Conservation (phyloP, 2,113 vertebrate genomes). For the Myotis lucifugus region DNA sequence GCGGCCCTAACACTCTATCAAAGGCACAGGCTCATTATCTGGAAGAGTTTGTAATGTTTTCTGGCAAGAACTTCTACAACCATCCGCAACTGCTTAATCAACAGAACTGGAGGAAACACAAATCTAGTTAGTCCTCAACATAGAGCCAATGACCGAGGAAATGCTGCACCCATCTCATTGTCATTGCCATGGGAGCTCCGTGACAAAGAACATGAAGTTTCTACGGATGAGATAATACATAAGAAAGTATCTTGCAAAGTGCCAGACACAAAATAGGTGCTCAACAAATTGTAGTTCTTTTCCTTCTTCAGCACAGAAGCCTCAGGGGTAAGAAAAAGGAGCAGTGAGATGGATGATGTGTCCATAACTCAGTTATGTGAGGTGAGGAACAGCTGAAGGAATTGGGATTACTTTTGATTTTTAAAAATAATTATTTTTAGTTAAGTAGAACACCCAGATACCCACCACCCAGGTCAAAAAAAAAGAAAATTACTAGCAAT, state of each 20-base stretch:
- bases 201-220: neutral
- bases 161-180: neutral
- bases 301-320: neutral
- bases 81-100: neutral
- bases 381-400: neutral
- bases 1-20: neutral
- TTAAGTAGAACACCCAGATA: neutral
- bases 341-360: neutral
- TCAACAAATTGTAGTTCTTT: neutral
- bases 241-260: neutral
- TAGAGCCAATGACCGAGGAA: neutral
- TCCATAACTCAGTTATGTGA: neutral
- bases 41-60: conserved; percentile 10
- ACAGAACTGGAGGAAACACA: neutral
- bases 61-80: neutral
- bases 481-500: neutral
- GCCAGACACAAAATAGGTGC: neutral
- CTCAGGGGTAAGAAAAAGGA: neutral
- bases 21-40: neutral
- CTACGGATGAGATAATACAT: neutral
- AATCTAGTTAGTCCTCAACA: neutral
- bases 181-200: neutral
- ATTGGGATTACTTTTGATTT: neutral
- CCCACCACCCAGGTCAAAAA: neutral
- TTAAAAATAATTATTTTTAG: neutral